These are phyloP conservation scores for Agapornis canus DNA, from an alignment of 2,797 vertebrate species.

Conservation along the genomic window DNA sequence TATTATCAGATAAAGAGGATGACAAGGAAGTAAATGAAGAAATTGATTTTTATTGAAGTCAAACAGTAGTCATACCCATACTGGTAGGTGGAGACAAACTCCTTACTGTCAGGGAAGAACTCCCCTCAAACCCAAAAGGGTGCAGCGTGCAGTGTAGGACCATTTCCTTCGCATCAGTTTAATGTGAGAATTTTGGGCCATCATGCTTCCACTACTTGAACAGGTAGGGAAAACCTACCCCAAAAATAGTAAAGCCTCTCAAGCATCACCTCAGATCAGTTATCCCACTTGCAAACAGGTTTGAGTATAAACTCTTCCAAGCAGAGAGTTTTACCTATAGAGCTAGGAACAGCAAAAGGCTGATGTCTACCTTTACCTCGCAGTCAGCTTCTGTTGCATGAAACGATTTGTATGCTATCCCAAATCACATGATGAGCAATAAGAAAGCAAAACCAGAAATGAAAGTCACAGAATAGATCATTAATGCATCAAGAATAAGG, in stretches of 20 bases:
- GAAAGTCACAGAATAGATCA: not conserved
- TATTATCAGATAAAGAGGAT: not conserved
- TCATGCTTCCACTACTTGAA: not conserved
- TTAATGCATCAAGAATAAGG: not conserved
- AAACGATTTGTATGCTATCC: not conserved
- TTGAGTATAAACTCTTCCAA: not conserved
- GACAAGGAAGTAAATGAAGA: not conserved
- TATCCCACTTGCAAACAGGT: not conserved
- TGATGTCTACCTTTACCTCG: not conserved
- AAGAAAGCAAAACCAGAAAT: not conserved
- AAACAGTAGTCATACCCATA: not conserved
- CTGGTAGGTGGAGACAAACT: not conserved
- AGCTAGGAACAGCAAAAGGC: not conserved
- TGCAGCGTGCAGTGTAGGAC: rapidly evolving
- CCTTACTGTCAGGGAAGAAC: not conserved
- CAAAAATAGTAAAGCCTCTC: not conserved
- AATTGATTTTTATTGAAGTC: not conserved
- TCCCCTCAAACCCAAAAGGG: not conserved
- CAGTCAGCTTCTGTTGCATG: not conserved
- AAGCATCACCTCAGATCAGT: not conserved
- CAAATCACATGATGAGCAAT: not conserved
- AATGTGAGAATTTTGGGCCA: not conserved
- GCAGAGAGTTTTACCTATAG: not conserved
- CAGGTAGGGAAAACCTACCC: not conserved
- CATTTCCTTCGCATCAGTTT: not conserved